Conservation (phyloP, 2,113 vertebrate species). For the Desmodus rotundus region DNA sequence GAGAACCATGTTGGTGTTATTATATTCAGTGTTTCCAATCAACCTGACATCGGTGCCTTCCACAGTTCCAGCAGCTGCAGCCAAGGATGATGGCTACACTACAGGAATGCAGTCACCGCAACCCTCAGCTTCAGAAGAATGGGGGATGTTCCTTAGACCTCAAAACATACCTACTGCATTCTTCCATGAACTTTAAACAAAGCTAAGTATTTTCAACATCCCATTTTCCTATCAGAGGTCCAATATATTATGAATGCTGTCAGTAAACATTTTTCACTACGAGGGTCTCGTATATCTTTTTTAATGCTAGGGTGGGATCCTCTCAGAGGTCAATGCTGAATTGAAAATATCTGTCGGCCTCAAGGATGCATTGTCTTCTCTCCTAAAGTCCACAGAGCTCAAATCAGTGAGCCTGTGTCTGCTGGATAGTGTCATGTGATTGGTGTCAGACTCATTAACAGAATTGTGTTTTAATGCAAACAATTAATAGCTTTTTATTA, state of each 20-base stretch:
- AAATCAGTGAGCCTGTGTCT: background rate
- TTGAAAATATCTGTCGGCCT: background rate
- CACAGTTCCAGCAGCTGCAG: background rate
- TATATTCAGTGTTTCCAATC: background rate
- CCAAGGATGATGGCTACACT: background rate
- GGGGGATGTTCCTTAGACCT: background rate
- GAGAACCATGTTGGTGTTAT: background rate
- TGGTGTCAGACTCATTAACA: background rate
- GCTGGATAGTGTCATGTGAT: background rate
- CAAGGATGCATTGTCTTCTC: background rate
- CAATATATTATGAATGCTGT: background rate
- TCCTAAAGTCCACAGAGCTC: background rate
- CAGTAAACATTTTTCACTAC: background rate
- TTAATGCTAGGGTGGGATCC: background rate
- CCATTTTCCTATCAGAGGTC: background rate
- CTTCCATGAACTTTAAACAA: background rate
- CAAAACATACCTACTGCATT: background rate
- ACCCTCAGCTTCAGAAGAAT: background rate
- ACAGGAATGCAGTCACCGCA: background rate
- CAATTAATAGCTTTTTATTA: background rate
- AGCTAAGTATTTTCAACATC: background rate
- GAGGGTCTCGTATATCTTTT: background rate
- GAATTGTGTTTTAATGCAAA: background rate
- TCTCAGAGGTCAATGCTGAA: background rate
- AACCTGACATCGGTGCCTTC: accelerated